Base-by-base conservation (phyloP, 2,797 vertebrate genomes). In the Lacerta bilineata region DNA sequence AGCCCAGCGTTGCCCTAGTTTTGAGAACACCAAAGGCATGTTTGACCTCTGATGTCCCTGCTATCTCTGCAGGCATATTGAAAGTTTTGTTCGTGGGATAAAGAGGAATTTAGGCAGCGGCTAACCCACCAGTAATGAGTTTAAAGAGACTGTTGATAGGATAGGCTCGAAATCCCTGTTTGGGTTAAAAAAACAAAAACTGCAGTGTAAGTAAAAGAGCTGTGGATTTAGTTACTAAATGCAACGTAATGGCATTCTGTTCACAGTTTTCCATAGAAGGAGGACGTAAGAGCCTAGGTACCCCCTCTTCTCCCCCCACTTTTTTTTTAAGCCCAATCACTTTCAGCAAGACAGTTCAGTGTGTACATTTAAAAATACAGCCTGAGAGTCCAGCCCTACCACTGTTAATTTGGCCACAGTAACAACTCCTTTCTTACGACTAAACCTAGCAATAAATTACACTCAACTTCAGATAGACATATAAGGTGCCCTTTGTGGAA, bases 1-100 rank as follows among this genome's bases (percentile, higher is more conserved):
- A 68, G 71, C 50, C 5, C 15, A 18, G 33, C 1, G 29, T 8
- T 68, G 61, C 50, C 69, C 36, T 15, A 39, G n/a, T 64, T 55
- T 80, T 68, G 59, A 74, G 25, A 39, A 39, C 13, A n/a, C 50
- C 20, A 2, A 0, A 9, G 1, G 82, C n/a, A 20, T 3, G 4
- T 25, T 55, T 0, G 15, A 17, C 33, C 0, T 0, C 5, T 71
- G n/a, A 2, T 13, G 2, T 2, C 0, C 36, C n/a, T 18, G 1
- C 23, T 25, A 1, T 0, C 2, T 7, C 0, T n/a, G 27, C 39
- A 0, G 71, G 64, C 39, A 1, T 7, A 0, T 1, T 2, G 18
- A n/a, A 10, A 8, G 1, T 0, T 3, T 5, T 1, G 0, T 1
- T 0, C 1, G 0, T 0, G 0, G 0, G 0, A 0, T 23, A 1